Conservation (phyloP, 1,140 invertebrate genomes). For the Papilio helenus region DNA sequence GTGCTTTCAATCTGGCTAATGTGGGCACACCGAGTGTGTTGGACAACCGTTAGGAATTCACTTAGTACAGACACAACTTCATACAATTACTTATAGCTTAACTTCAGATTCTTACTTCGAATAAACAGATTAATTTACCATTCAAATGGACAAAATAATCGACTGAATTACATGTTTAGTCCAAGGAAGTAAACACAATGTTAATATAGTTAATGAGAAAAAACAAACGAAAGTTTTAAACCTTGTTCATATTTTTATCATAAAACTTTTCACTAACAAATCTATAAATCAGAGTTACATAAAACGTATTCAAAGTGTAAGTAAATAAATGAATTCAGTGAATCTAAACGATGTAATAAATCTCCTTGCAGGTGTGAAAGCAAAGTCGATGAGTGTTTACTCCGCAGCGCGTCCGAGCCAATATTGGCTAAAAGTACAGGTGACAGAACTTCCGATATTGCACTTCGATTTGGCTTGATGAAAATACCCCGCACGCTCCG, state of each 20-base stretch:
- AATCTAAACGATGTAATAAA: constrained; percentile 11
- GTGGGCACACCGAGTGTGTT: not conserved
- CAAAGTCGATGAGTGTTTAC: constrained; percentile 26
- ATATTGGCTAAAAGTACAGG: constrained; percentile 36
- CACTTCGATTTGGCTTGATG: constrained; percentile 33
- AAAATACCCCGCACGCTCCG: constrained; percentile 21
- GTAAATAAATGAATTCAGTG: constrained; percentile 9
- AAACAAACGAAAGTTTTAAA: not conserved
- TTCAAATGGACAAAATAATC: too few relatives aligned
- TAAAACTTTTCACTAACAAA: not conserved
- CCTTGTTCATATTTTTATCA: not conserved
- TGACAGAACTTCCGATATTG: constrained; percentile 35
- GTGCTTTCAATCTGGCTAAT: constrained; percentile 30
- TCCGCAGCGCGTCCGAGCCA: not conserved
- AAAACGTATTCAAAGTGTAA: not conserved
- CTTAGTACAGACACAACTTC: not conserved
- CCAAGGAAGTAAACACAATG: not conserved
- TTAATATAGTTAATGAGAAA: too few relatives aligned
- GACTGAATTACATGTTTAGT: not conserved
- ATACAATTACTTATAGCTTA: not conserved
- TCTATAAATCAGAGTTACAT: not conserved
- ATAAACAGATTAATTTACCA: too few relatives aligned
- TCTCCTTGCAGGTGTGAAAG: constrained; percentile 9
- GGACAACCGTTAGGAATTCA: constrained; percentile 21
- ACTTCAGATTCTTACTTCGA: not conserved